Evolutionary conservation across 2,113 vertebrate genomes (phyloP).

Genomic region (Phalacrocorax brasilianus): DNA sequence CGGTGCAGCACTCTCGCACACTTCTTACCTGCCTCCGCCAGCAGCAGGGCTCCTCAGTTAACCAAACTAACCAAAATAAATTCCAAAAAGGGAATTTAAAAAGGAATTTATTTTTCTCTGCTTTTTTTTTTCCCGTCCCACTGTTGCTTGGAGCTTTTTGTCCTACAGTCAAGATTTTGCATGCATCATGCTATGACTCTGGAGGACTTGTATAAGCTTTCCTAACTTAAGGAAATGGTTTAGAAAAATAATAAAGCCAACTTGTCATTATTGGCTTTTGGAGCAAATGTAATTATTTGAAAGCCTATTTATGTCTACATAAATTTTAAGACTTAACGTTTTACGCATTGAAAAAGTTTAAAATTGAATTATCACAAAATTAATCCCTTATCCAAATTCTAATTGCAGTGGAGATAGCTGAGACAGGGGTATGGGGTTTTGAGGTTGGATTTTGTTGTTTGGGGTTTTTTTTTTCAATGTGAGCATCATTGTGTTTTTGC

Average conservation of each 20-base stretch:
- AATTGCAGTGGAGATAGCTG: neutral
- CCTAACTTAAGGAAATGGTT: neutral
- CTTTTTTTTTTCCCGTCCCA: neutral
- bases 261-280: neutral
- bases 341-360: neutral
- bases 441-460: neutral
- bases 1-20: no score
- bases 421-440: rapidly evolving
- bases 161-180: neutral
- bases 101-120: neutral
- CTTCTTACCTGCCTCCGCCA: neutral
- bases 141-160: neutral
- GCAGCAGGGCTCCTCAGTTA: neutral
- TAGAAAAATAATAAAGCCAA: neutral
- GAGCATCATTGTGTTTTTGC: neutral
- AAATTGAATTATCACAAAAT: neutral
- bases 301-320: neutral
- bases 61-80: neutral
- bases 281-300: neutral
- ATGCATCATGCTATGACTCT: no score
- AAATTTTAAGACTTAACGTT: neutral
- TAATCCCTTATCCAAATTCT: neutral
- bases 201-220: neutral
- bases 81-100: neutral
- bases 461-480: neutral